Base-by-base conservation (phyloP, 2,888 invertebrate species). In the Platycheirus albimanus region DNA sequence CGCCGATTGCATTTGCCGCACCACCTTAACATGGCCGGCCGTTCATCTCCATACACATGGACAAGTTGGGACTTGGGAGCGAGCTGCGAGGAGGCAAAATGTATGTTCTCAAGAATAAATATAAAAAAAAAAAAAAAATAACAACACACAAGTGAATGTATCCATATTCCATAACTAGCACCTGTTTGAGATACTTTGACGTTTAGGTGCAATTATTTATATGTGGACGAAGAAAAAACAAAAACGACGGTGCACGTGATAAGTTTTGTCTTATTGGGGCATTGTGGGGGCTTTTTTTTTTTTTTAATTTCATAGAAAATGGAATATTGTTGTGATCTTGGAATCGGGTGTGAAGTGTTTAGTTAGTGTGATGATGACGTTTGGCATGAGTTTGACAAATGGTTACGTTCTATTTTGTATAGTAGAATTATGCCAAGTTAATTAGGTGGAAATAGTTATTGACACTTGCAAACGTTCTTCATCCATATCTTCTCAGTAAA, bases 161-260 rank as follows among this genome's bases (percentile, higher is more conserved):
- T 75, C 76, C 71, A 76, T 75, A 76, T 64, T 75, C 76, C 71
- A 76, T 75, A 76, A 75, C 70, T 61, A 45, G 76, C 80, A 81
- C 80, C 80, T 81, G 80, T 81, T 81, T 52, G 64, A 66, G 66
- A 81, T 71, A 76, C 75, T 81, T 81, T 58, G 66, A 71, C 52
- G 75, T 66, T 38, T 28, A 66, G 64, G 61, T 64, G 80, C 58
- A 64, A 64, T 58, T 72, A 75, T 63, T 63, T 69, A 15, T 4
- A 33, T 1, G 58, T 58, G 75, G 49, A 58, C 38, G 36, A 3
- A 13, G 30, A 33, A 4, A 8, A 33, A 45, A 11, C 43, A 28
- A 76, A 45, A 45, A 45, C 54, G 47, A 33, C 33, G 63, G 63
- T 28, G 43, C 78, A 66, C 71, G 66, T 58, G 71, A 78, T 58